A percentile compares a stretch with the other conserved stretches of the same genome.
Conservation (phyloP, 1,140 invertebrate species). For the Drosophila novamexicana region DNA sequence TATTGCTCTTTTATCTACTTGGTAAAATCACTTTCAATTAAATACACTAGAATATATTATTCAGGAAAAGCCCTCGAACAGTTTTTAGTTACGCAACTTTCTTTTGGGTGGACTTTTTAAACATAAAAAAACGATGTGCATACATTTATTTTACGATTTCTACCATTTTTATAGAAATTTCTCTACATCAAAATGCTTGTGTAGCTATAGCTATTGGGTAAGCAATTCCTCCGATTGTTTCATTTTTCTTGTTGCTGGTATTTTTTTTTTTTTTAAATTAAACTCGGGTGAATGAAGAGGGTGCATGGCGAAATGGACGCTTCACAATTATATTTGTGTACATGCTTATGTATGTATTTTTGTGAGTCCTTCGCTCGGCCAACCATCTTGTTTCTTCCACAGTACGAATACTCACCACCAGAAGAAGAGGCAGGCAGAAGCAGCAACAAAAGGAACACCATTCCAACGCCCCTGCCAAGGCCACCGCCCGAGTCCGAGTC, state of each 20-base stretch:
- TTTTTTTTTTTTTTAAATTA: slow-evolving; percentile 9
- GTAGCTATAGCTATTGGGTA: neutral
- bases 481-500: slow-evolving; percentile 1
- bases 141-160: neutral
- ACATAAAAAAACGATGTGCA: neutral
- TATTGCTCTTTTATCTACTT: too few species aligned
- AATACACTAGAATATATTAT: too few species aligned
- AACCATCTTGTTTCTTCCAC: slow-evolving; percentile 68
- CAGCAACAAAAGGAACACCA: neutral
- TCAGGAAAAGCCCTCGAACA: too few species aligned
- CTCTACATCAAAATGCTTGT: neutral
- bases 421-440: slow-evolving; percentile 12
- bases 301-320: slow-evolving; percentile 3
- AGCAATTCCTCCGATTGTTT: neutral
- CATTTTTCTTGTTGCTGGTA: slow-evolving; percentile 9
- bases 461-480: slow-evolving; percentile 18
- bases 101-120: neutral
- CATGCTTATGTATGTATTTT: slow-evolving; percentile 19
- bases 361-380: slow-evolving; percentile 37
- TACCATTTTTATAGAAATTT: slow-evolving; percentile 3
- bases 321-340: slow-evolving; percentile 15
- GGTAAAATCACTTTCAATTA: too few species aligned
- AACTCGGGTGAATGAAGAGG: slow-evolving; percentile 9
- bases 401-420: slow-evolving; percentile 43
- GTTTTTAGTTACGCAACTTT: neutral